These are phyloP conservation scores for Erannis defoliaria DNA, from an alignment of 2,888 invertebrate genomes.

Conservation along the genomic window DNA sequence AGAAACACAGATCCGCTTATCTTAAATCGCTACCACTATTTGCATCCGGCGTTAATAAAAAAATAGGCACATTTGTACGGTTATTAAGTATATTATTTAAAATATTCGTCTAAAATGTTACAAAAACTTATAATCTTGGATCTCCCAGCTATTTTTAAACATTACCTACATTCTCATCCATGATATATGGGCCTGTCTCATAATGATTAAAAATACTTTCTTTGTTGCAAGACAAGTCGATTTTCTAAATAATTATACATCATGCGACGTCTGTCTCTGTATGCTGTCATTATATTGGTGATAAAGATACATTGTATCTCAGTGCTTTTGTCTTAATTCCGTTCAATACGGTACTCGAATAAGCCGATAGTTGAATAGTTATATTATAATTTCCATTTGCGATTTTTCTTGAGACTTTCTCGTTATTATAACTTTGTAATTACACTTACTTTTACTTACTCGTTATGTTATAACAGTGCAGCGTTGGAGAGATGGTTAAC, in stretches of 20 bases:
- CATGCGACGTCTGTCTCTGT: conserved; percentile 12
- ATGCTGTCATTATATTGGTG: conserved; percentile 16
- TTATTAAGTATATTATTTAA: no score
- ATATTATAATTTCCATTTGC: background rate
- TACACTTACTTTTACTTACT: no score
- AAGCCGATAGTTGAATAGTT: background rate
- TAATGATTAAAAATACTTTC: conserved; percentile 39
- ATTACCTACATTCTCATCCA: conserved; percentile 7
- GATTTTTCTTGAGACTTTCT: background rate
- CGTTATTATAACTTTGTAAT: background rate
- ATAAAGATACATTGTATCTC: conserved; percentile 14
- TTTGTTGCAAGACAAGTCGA: conserved; percentile 29
- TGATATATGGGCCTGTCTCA: conserved; percentile 17
- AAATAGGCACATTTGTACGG: no score
- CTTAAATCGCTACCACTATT: no score
- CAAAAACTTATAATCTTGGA: no score
- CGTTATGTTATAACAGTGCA: no score
- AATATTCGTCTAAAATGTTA: no score
- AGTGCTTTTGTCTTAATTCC: background rate
- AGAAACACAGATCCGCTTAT: no score
- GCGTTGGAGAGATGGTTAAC: no score
- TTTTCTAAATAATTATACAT: conserved; percentile 34
- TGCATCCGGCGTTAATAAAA: no score
- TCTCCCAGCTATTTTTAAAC: background rate
- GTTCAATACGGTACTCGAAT: background rate